Evolutionary conservation across 2,113 vertebrate genomes (phyloP).

Genomic region (Pleuronectes platessa): DNA sequence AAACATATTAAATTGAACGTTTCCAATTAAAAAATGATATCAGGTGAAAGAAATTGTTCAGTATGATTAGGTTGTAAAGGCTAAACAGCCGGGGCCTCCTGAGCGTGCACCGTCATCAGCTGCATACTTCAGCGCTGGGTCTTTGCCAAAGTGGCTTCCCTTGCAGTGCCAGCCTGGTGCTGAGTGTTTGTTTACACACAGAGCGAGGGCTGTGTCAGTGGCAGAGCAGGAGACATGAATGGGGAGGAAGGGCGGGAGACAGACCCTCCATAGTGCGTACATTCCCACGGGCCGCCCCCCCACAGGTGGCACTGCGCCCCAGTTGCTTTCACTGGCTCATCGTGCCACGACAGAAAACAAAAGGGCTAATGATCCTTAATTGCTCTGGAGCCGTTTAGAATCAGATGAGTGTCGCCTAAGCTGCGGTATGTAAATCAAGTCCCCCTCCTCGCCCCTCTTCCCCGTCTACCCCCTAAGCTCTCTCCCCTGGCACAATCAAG

Average conservation of each 20-base stretch:
- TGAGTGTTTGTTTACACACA: conserved; percentile 78
- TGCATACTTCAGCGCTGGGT: conserved; percentile 63
- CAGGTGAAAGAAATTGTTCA: conserved; percentile 45
- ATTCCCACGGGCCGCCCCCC: conserved; percentile 76
- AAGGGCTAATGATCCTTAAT: conserved; percentile 85
- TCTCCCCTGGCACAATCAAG: conserved; percentile 83
- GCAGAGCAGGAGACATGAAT: conserved; percentile 55
- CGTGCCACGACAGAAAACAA: conserved; percentile 78
- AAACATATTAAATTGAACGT: conserved; percentile 37
- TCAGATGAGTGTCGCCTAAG: conserved; percentile 82
- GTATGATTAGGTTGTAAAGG: conserved; percentile 60
- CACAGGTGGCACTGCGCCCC: conserved; percentile 54
- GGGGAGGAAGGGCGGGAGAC: conserved; percentile 52
- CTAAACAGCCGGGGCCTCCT: conserved; percentile 50
- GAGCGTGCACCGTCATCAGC: conserved; percentile 54
- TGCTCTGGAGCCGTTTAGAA: conserved; percentile 82
- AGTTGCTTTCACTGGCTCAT: conserved; percentile 60
- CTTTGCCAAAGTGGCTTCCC: conserved; percentile 72
- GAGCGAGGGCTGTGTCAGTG: conserved; percentile 60
- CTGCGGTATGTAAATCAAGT: conserved; percentile 84
- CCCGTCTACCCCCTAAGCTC: conserved; percentile 57
- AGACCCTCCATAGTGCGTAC: conserved; percentile 63
- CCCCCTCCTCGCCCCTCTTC: conserved; percentile 61
- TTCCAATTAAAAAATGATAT: conserved; percentile 50
- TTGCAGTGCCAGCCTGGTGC: conserved; percentile 74